Evolutionary conservation across 2,113 vertebrate genomes (phyloP).

Genomic region (Etheostoma cragini): DNA sequence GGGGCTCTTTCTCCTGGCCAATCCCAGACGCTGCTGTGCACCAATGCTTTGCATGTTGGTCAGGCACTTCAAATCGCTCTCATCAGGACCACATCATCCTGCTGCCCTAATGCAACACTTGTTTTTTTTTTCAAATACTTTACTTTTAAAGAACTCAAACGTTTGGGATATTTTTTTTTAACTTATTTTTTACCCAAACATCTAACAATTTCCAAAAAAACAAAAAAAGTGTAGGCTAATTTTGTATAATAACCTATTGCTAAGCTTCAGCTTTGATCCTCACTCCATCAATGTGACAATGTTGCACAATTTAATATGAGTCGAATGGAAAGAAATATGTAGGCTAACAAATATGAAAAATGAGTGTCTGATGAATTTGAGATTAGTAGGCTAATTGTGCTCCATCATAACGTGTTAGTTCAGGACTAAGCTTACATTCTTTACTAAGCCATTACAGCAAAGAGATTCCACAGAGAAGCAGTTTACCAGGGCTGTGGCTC

Average conservation of each 20-base stretch:
- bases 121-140: not conserved
- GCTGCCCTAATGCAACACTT: not conserved
- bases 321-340: not conserved
- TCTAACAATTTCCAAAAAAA: not conserved
- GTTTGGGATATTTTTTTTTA: no score
- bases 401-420: not conserved
- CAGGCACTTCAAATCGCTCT: not conserved
- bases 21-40: not conserved
- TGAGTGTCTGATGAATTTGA: not conserved
- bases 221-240: not conserved
- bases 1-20: slow-evolving; percentile 37
- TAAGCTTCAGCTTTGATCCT: not conserved
- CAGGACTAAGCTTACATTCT: not conserved
- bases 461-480: not conserved
- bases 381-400: not conserved
- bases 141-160: not conserved
- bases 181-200: no score
- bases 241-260: no score
- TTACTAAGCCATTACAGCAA: not conserved
- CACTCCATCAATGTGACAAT: not conserved
- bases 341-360: not conserved
- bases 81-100: slow-evolving; percentile 24
- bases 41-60: slow-evolving; percentile 59
- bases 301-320: not conserved
- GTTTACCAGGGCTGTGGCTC: not conserved